These are phyloP conservation scores for Synanthedon myopaeformis DNA, from an alignment of 2,888 invertebrate species.

Conservation along the genomic window DNA sequence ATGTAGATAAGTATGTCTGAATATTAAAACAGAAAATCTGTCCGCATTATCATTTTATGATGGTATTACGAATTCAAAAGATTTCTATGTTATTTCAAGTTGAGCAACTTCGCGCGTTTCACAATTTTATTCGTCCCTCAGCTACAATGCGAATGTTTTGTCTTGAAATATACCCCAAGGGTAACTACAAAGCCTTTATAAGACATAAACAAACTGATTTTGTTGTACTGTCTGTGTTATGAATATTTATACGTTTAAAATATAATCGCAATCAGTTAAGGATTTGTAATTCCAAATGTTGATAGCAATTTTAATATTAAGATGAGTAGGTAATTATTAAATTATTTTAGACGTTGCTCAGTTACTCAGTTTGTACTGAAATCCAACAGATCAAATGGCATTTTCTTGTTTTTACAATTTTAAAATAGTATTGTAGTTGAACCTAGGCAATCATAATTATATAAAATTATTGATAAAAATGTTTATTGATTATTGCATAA, in stretches of 20 bases:
- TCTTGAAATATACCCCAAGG: conserved; percentile 46
- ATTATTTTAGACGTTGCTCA: too few relatives aligned
- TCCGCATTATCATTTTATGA: too few relatives aligned
- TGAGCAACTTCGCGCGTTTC: conserved; percentile 39
- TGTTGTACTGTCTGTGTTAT: conserved; percentile 16
- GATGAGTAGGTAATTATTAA: too few relatives aligned
- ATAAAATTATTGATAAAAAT: too few relatives aligned
- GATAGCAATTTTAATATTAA: too few relatives aligned
- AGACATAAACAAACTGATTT: conserved; percentile 47
- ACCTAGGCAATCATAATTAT: too few relatives aligned
- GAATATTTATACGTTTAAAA: conserved; percentile 13
- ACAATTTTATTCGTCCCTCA: conserved; percentile 59
- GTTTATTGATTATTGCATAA: too few relatives aligned
- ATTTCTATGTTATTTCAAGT: conserved; percentile 22
- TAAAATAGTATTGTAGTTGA: too few relatives aligned
- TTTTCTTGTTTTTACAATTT: too few relatives aligned
- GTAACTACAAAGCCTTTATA: conserved; percentile 42
- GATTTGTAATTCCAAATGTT: too few relatives aligned
- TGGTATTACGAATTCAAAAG: conserved; percentile 16
- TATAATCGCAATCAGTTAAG: background rate
- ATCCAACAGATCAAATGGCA: too few relatives aligned
- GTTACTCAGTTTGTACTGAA: too few relatives aligned
- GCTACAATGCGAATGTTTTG: conserved; percentile 53
- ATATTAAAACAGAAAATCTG: background rate
- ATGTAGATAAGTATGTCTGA: background rate